A percentile compares a stretch with the other conserved stretches of the same genome.
These are phyloP conservation scores for Cyprinodon brontotheroides DNA, from an alignment of 2,113 vertebrate genomes.

Conservation along the genomic window DNA sequence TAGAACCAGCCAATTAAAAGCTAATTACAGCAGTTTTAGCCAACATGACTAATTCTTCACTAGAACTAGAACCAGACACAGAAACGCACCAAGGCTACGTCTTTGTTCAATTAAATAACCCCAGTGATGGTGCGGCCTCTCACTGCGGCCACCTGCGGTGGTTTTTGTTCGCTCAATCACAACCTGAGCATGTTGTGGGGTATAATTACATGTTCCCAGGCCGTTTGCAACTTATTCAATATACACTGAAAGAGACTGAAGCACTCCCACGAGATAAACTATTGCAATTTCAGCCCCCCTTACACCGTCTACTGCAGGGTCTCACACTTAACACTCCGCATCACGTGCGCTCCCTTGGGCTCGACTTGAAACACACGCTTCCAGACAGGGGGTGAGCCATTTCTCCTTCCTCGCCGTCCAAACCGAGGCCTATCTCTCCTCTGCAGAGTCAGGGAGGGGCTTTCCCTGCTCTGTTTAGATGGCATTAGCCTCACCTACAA, in stretches of 20 bases:
- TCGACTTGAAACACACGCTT: conserved; percentile 46
- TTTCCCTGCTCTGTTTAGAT: conserved; percentile 51
- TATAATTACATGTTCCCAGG: conserved; percentile 15
- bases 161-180: conserved; percentile 28
- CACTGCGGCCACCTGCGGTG: background rate
- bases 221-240: background rate
- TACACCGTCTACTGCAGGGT: conserved; percentile 5
- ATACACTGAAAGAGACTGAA: conserved; percentile 13
- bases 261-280: conserved; percentile 17
- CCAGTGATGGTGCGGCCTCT: background rate
- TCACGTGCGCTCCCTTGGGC: conserved; percentile 33
- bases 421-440: conserved; percentile 55
- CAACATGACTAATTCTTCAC: conserved; percentile 11
- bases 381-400: conserved; percentile 46
- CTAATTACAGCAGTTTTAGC: background rate
- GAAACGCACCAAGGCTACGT: background rate
- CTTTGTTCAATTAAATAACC: conserved; percentile 1
- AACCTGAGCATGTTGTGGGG: background rate
- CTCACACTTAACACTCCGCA: conserved; percentile 25
- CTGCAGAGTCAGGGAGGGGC: conserved; percentile 62
- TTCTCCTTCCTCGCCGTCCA: conserved; percentile 44
- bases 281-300: background rate
- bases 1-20: background rate
- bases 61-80: conserved; percentile 10
- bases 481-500: conserved; percentile 52